A percentile compares a stretch with the other conserved stretches of the same genome.
These are phyloP conservation scores for Cataglyphis rosenhaueri DNA, from an alignment of 2,888 invertebrate genomes.

Conservation along the genomic window DNA sequence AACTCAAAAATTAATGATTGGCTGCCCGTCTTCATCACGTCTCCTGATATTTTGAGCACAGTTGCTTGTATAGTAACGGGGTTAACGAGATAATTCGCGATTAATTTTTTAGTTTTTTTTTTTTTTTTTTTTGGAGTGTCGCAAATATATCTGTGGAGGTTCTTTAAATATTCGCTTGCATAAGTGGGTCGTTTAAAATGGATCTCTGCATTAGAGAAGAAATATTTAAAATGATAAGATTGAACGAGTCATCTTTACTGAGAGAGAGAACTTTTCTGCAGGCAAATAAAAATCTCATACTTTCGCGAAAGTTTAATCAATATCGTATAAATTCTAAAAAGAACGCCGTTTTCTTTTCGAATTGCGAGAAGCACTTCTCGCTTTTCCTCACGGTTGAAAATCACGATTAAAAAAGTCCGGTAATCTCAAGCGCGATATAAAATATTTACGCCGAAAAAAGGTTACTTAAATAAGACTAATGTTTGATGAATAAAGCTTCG, in stretches of 20 bases:
- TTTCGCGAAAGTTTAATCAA: constrained; percentile 30
- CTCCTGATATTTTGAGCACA: constrained; percentile 17
- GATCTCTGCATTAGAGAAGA: constrained; percentile 14
- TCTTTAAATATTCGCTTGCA: constrained; percentile 34
- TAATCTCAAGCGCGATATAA: constrained; percentile 21
- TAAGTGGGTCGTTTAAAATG: constrained; percentile 45
- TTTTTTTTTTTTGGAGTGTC: not conserved
- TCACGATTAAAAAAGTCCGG: constrained; percentile 16
- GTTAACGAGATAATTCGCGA: constrained; percentile 20
- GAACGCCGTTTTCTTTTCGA: not conserved
- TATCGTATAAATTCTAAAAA: constrained; percentile 22
- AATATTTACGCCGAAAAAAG: not conserved
- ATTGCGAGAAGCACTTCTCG: not conserved
- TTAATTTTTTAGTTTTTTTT: constrained; percentile 27
- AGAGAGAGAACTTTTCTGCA: not conserved
- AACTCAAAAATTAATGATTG: constrained; percentile 1
- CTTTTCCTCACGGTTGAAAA: too few relatives aligned
- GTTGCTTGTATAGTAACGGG: not conserved
- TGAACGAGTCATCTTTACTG: constrained; percentile 25
- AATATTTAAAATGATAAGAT: constrained; percentile 28
- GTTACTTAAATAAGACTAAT: not conserved
- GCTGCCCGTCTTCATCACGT: not conserved
- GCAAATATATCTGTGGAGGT: constrained; percentile 3
- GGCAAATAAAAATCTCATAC: constrained; percentile 44
- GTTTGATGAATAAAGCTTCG: not conserved